Base-by-base conservation (phyloP, 1,140 invertebrate genomes). In the Achroia grisella region DNA sequence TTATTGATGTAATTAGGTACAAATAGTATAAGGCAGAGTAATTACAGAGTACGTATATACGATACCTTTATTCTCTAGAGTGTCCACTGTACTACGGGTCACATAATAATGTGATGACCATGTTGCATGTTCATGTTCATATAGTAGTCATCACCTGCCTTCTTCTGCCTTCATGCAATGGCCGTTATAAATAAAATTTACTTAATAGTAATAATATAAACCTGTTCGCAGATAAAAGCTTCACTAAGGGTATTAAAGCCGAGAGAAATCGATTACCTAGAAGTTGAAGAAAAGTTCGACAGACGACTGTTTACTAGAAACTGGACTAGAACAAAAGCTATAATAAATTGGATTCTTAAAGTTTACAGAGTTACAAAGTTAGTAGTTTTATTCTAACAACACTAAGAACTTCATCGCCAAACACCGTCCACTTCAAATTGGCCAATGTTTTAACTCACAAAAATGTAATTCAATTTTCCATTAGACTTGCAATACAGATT, bases 161-260 rank as follows among this genome's bases (percentile, higher is more conserved):
- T 31, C 30, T 31, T 31, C 1, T 4, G 2, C 3, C 2, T 2
- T 31, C 30, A 9, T 31, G 2, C n/a, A n/a, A n/a, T n/a, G n/a
- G n/a, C n/a, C n/a, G 28, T 6, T 29, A 6, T 29, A 29, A 10
- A 29, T 29, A 29, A 29, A 29, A 10, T 6, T 4, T 29, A 31
- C 10, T 3, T 31, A 10, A 31, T 31, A 9, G 3, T 31, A 31
- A 4, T n/a, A 31, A 31, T n/a, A 31, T 31, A 31, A 4, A 31
- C 30, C 30, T 10, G 30, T 30, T 28, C 10, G 23, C 40, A 83
- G 79, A 29, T 95, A 61, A 89, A 90, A 68, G 87, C 96, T 11
- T 93, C 93, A 32, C 87, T 97, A 15, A 88, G 95, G 45, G 97
- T 96, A 0, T 88, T 99, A 33, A 98, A 98, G 86, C 97, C 97